Evolutionary conservation across 2,797 vertebrate genomes (phyloP), one percentile per base, ranked within the genome.

Genomic region (Nannoperca obscura): DNA sequence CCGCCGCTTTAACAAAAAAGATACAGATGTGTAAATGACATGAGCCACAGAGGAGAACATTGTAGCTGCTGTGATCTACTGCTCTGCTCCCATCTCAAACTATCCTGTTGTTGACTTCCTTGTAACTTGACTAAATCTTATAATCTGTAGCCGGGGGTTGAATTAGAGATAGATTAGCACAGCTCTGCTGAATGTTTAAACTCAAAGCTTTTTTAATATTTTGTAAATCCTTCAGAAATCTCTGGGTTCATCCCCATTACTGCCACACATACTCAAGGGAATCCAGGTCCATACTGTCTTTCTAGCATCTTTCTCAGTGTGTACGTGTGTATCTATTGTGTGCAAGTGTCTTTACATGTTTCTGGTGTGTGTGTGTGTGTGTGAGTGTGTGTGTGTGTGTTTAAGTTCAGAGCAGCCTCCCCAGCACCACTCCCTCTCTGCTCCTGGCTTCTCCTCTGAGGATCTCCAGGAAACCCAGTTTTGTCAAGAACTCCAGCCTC

Each of bases 381-480:
- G 24, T 65, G 54, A n/a, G 64, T 86, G 47, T 72, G 64, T 47
- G 27, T 71, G 67, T 76, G 62, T 81, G 59, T 44, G 54, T 81
- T 59, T 46, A 30, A 80, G 71, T 76, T 91, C 89, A 97, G 74
- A 97, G 95, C 82, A 97, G 94, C 64, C 96, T 92, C 30, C 96
- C 96, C 52, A 97, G 92, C 78, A 97, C 94, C 47, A 91, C 92
- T 5, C 93, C 70, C 9, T 95, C 88, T 0, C 95, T 92, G 82
- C 90, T 91, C 60, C 90, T 84, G 52, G 92, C 93, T 88, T 96
- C 96, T 74, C 94, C 94, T 84, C 95, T 90, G 0, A 96, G 94
- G 86, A 97, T 94, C 86, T 96, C 95, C 0, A 97, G 86, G 46
- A 97, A 97, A 73, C 96, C 96, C 92, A 97, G 84, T 76, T 96